Evolutionary conservation across 2,797 vertebrate species (phyloP).

Genomic region (Xyrichtys novacula): DNA sequence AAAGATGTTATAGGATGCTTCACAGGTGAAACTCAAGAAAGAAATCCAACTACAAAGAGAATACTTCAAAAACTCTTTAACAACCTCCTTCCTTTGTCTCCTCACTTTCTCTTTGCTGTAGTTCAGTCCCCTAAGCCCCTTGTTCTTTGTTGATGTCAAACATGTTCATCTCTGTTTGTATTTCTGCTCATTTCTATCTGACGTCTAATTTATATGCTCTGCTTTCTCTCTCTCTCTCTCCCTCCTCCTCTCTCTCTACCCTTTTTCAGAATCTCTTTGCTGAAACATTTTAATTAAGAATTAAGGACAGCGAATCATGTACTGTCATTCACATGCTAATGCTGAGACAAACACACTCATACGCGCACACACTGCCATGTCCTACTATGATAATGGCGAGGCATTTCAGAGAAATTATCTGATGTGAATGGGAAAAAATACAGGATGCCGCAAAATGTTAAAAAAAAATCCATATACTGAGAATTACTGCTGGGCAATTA

Average conservation of each 20-base stretch:
- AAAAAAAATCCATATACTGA: conserved; percentile 70
- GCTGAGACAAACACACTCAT: conserved; percentile 6
- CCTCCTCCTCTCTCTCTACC: conserved; percentile 16
- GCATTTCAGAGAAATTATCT: conserved; percentile 66
- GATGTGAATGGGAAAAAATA: conserved; percentile 28
- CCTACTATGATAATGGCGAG: conserved; percentile 75
- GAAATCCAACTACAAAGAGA: conserved; percentile 26
- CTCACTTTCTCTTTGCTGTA: conserved; percentile 32
- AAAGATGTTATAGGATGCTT: conserved; percentile 20
- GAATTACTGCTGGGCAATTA: conserved; percentile 69
- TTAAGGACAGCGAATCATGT: conserved; percentile 96
- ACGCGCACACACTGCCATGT: conserved; percentile 35
- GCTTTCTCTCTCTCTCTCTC: conserved; percentile 72
- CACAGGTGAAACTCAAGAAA: conserved; percentile 43
- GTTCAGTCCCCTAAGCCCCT: conserved; percentile 48
- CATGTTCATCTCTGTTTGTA: conserved; percentile 47
- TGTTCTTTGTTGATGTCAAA: conserved; percentile 55
- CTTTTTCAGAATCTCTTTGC: conserved; percentile 87
- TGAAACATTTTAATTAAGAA: conserved; percentile 99
- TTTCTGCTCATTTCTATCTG: conserved; percentile 77
- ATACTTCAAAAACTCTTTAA: conserved; percentile 30
- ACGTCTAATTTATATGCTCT: conserved; percentile 78
- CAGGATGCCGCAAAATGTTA: conserved; percentile 54
- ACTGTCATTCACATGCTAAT: conserved; percentile 87
- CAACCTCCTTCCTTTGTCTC: conserved; percentile 14